A percentile compares a stretch with the other conserved stretches of the same genome.
These are phyloP conservation scores for Cerceris rybyensis DNA, from an alignment of 2,888 invertebrate species.

Conservation along the genomic window DNA sequence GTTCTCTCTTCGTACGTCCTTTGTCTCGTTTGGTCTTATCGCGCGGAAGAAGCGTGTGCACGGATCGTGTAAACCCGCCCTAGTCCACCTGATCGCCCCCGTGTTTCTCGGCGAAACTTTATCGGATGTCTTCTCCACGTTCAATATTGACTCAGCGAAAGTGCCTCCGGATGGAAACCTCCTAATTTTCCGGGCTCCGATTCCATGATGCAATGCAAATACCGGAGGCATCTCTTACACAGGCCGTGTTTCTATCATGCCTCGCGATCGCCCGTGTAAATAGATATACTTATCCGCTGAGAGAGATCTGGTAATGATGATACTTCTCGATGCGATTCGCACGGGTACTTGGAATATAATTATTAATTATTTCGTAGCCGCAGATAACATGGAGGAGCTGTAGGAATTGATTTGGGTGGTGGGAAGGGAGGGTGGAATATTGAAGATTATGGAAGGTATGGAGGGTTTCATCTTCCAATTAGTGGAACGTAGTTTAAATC, in stretches of 20 bases:
- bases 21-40: constrained; percentile 2
- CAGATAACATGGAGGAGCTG: background rate
- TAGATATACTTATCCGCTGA: background rate
- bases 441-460: no score
- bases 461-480: no score
- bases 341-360: constrained; percentile 6
- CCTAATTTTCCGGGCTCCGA: constrained; percentile 77
- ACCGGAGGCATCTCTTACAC: constrained; percentile 48
- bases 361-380: constrained; percentile 29
- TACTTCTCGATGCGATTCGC: background rate
- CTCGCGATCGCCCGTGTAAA: background rate
- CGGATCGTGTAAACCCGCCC: background rate
- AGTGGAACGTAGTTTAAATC: no score
- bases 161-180: constrained; percentile 71
- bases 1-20: background rate
- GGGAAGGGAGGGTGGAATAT: no score
- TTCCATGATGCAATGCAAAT: constrained; percentile 74
- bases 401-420: no score
- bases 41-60: background rate
- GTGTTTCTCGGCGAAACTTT: constrained; percentile 67
- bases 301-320: background rate
- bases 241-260: background rate
- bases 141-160: constrained; percentile 77
- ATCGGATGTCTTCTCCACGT: constrained; percentile 72
- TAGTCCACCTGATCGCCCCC: constrained; percentile 18